Base-by-base conservation (phyloP, 23 tunicate genomes). In the Trididemnum clinides region DNA sequence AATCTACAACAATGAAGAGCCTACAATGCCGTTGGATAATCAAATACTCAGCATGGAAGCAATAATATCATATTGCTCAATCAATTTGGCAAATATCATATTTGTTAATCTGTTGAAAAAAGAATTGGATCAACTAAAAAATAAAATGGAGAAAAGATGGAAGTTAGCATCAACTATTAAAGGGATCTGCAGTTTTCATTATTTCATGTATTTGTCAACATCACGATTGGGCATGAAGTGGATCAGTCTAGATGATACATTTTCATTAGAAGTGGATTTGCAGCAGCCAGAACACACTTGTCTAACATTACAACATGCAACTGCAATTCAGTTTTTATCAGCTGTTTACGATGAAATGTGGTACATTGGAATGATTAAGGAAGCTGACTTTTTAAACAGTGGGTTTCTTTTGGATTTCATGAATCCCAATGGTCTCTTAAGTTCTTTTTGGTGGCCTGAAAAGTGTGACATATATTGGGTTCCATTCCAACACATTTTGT, bases 341-440 rank as follows among this genome's bases (percentile, higher is more conserved):
- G 78, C 51, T 4, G 51, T 34, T 57, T 71, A 71, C 22, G 51
- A 29, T 23, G 26, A 71, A 5, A 33, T 19, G 22, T 71, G 78
- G 78, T 71, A 71, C 50, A 71, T 71, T 5, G 78, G 51, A 33
- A 33, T 71, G 78, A n/a, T 22, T 7, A 71, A 33, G n/a, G 50
- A 71, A 29, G 50, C 21, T n/a, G 78, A 71, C 22, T 15, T 6
- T 15, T 4, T 4, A 71, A 34, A 71, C 78, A 23, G 78, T 28
- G 78, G 28, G 21, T 20, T 25, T 26, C 78, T 33, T 12, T 19
- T 71, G n/a, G 26, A 26, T 15, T 71, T 71, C 26, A 71, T 28
- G 78, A 4, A 34, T 28, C 78, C 57, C 21, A 71, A 71, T 33
- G 57, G 78, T 34, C 51, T 57, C 12, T 71, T 57, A 12, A 26